A percentile compares a stretch with the other conserved stretches of the same genome.
Evolutionary conservation across 2,888 invertebrate genomes (phyloP).

Genomic region (Helleia helle): DNA sequence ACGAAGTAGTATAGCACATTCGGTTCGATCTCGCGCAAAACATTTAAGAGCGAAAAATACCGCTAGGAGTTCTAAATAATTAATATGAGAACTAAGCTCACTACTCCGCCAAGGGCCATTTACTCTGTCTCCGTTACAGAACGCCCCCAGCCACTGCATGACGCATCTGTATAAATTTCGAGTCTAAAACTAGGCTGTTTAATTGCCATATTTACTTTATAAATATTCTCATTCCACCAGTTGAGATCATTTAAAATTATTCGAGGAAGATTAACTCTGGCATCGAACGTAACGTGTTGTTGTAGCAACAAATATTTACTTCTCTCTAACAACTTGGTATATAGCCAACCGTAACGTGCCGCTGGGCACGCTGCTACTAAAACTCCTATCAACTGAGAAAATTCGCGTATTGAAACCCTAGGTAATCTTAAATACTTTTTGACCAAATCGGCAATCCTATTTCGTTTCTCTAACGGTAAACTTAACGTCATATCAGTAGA

Average conservation of each 20-base stretch:
- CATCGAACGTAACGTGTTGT: slow-evolving; percentile 6
- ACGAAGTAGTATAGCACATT: not conserved
- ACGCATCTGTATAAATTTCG: slow-evolving; percentile 17
- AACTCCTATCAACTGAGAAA: no score
- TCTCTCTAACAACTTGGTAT: no score
- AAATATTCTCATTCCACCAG: slow-evolving; percentile 10
- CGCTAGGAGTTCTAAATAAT: not conserved
- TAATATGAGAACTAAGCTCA: not conserved
- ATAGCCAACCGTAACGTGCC: no score
- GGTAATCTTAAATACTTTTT: not conserved
- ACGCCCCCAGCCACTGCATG: slow-evolving; percentile 16
- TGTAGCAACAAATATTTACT: no score
- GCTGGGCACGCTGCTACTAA: no score
- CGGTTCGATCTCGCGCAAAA: not conserved
- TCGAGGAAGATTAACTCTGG: slow-evolving; percentile 2
- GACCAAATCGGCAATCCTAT: not conserved
- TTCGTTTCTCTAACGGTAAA: not conserved
- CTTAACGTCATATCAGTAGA: not conserved
- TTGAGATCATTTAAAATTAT: slow-evolving; percentile 5
- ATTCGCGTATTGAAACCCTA: no score
- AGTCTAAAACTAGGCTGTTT: not conserved
- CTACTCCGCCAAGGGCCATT: slow-evolving; percentile 10
- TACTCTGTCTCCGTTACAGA: slow-evolving; percentile 10
- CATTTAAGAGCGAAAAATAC: not conserved
- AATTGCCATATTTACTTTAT: not conserved